Evolutionary conservation across 2,113 vertebrate species (phyloP).

Genomic region (Corythoichthys intestinalis): DNA sequence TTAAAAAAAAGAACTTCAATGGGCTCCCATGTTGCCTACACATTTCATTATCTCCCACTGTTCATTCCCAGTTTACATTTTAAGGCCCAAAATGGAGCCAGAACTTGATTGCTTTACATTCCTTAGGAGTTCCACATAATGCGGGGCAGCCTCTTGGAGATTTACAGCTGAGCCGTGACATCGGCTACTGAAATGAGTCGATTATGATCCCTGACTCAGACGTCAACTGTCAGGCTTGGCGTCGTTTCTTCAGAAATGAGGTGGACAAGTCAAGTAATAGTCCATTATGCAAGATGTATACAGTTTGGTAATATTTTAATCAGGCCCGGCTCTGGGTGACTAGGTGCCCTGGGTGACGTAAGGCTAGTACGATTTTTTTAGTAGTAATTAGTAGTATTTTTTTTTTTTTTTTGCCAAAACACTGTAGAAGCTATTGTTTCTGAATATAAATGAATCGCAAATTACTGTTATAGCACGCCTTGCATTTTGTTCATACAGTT

Average conservation of each 20-base stretch:
- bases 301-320: neutral
- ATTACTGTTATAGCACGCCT: no score
- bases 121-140: conserved; percentile 3
- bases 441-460: no score
- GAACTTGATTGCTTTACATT: neutral
- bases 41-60: conserved; percentile 63
- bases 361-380: no score
- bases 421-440: no score
- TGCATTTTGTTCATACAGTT: no score
- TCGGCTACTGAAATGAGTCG: neutral
- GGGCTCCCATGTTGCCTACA: conserved; percentile 49
- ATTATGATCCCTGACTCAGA: neutral
- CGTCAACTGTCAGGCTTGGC: neutral
- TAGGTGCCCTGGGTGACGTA: no score
- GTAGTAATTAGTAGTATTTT: no score
- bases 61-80: conserved; percentile 37
- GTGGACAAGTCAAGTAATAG: neutral
- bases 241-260: neutral
- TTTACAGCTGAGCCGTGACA: neutral
- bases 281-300: neutral
- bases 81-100: conserved; percentile 16
- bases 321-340: no score
- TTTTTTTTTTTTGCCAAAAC: no score
- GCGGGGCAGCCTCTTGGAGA: neutral
- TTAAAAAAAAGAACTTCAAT: conserved; percentile 44